A percentile compares a stretch with the other conserved stretches of the same genome.
Evolutionary conservation across 2,113 vertebrate genomes (phyloP).

Genomic region (Tachysurus vachellii): DNA sequence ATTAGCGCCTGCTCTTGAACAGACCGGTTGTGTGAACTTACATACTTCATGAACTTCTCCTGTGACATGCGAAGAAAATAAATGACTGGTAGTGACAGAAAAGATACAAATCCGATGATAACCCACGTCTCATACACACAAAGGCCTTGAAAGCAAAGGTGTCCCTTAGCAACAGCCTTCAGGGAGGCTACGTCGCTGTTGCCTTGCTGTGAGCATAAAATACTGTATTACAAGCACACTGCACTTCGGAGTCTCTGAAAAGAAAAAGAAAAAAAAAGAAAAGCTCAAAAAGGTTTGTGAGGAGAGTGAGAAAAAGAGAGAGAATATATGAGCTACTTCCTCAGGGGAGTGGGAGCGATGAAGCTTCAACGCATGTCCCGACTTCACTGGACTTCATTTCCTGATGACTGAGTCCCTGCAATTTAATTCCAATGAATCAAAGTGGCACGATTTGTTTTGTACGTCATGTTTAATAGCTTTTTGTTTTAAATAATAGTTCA

Average conservation of each 20-base stretch:
- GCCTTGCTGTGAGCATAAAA: constrained; percentile 23
- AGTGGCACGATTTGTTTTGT: background rate
- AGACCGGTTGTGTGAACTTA: background rate
- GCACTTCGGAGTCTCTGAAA: constrained; percentile 19
- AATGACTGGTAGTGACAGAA: background rate
- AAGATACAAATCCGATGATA: background rate
- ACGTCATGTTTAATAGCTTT: background rate
- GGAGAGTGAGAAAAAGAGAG: background rate
- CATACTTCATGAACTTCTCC: background rate
- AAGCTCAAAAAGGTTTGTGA: constrained; percentile 21
- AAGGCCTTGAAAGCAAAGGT: constrained; percentile 28
- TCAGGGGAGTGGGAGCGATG: background rate
- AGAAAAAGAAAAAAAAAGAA: background rate
- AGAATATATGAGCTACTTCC: background rate
- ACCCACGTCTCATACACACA: background rate
- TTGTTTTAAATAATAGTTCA: too few species aligned
- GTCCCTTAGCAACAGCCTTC: constrained; percentile 44
- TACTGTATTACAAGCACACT: constrained; percentile 19
- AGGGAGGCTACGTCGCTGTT: constrained; percentile 20
- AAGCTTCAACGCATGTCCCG: constrained; percentile 6
- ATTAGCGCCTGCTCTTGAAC: background rate
- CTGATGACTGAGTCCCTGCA: constrained; percentile 7
- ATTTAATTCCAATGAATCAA: constrained; percentile 32
- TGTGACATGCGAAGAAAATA: background rate
- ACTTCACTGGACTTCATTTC: constrained; percentile 19